Evolutionary conservation across 2,888 invertebrate species (phyloP), one percentile per base, ranked within the genome.

Genomic region (Sericinus montela): DNA sequence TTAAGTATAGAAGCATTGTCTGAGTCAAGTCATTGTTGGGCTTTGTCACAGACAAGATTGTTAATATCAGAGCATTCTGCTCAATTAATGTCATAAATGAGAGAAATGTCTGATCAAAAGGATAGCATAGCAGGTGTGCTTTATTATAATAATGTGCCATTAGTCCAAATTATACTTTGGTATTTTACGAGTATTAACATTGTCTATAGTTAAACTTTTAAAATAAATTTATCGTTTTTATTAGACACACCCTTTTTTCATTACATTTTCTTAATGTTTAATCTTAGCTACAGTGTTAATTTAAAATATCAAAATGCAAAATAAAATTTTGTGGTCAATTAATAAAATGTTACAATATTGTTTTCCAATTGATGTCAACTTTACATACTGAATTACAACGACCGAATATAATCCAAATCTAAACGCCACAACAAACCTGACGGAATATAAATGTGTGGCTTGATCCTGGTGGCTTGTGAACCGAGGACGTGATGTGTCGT

Each of bases 51-150:
- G 69, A 74, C 75, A 77, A 71, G 75, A 82, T 74, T 79, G 81
- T 82, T 80, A 82, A 78, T 80, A 79, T 70, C 73, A 69, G 69
- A 76, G 74, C 75, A 84, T 80, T 80, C 77, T 84, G 84, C 79
- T 83, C 87, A 77, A 86, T 88, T 87, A 82, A 75, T 73, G 69
- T 85, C 86, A 88, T 87, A 88, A 87, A 87, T 86, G 86, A 87
- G 87, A 84, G 85, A 85, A 85, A 83, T 86, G 83, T 80, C 71
- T 70, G 86, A 87, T 88, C 88, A 85, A 86, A 86, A 86, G 87
- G 80, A 87, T 84, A 84, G 79, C 88, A 87, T 84, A 84, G 79
- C 88, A 88, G 88, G 88, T 88, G 87, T 84, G 69, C 72, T 72
- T 78, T 80, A 82, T 87, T 88, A 84, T 79, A 75, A 83, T 80